Conservation (phyloP, 2,797 vertebrate species). For the Platyrinchus mystaceus region DNA sequence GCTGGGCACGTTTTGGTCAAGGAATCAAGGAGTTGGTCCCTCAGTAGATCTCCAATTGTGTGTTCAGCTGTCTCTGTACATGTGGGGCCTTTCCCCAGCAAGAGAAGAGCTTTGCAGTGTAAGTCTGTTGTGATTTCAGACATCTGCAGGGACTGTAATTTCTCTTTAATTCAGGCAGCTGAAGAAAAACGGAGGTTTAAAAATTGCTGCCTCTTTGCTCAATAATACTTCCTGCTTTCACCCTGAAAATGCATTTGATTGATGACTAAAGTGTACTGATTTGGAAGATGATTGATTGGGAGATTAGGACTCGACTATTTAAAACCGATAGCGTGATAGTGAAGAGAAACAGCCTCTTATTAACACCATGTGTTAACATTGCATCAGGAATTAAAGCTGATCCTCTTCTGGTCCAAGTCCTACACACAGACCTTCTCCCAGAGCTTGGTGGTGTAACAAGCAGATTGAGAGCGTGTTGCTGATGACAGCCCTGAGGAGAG, state of each 20-base stretch:
- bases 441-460: background rate
- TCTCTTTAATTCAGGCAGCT: background rate
- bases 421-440: background rate
- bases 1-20: background rate
- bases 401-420: background rate
- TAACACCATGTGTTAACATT: background rate
- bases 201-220: background rate
- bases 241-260: background rate
- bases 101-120: background rate
- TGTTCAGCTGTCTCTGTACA: background rate
- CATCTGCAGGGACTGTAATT: background rate
- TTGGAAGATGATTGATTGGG: slow-evolving; percentile 21
- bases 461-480: rapidly evolving
- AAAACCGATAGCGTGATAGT: background rate
- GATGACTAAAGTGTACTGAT: background rate
- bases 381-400: background rate
- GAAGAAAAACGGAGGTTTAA: background rate
- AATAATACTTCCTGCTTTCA: background rate
- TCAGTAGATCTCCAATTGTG: background rate
- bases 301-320: background rate
- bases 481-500: rapidly evolving
- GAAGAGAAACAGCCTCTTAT: background rate
- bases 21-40: background rate
- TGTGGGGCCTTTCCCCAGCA: background rate
- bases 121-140: background rate